phyloP scores from a whole-genome alignment of 2,797 vertebrate genomes.

The Intellagama lesueurii region DNA sequence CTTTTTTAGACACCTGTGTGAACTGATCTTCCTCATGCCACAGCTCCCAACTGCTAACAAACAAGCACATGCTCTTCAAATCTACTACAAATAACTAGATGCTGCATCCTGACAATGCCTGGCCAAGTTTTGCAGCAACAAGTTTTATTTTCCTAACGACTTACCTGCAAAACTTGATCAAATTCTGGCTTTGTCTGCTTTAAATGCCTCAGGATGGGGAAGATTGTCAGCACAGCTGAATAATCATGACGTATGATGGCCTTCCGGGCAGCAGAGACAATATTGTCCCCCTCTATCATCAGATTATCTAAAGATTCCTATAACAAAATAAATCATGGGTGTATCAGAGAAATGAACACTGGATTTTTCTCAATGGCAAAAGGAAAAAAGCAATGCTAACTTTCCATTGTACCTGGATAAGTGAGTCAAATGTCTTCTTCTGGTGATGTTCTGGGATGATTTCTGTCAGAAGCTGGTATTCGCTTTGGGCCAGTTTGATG shows the following conservation, averaged over 20 bases:
- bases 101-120: neutral
- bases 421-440: slow-evolving; percentile 98
- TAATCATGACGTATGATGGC: slow-evolving; percentile 96
- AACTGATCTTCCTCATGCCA: neutral
- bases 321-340: slow-evolving; percentile 12
- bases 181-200: slow-evolving; percentile 96
- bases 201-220: slow-evolving; percentile 94
- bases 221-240: slow-evolving; percentile 94
- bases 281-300: slow-evolving; percentile 96
- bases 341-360: neutral
- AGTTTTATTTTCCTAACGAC: neutral
- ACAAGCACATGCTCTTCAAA: neutral
- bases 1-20: neutral
- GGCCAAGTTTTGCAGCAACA: neutral
- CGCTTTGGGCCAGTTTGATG: slow-evolving; percentile 95
- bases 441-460: slow-evolving; percentile 97
- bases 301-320: slow-evolving; percentile 95
- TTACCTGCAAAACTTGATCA: slow-evolving; percentile 93
- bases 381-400: neutral
- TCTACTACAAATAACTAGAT: neutral
- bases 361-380: neutral
- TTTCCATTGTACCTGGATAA: slow-evolving; percentile 89
- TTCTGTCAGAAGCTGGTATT: slow-evolving; percentile 89
- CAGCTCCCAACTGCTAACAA: neutral
- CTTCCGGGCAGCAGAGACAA: slow-evolving; percentile 90